A percentile compares a stretch with the other conserved stretches of the same genome.
Conservation (phyloP, 2,888 invertebrate species). For the Cheilosia grossa region DNA sequence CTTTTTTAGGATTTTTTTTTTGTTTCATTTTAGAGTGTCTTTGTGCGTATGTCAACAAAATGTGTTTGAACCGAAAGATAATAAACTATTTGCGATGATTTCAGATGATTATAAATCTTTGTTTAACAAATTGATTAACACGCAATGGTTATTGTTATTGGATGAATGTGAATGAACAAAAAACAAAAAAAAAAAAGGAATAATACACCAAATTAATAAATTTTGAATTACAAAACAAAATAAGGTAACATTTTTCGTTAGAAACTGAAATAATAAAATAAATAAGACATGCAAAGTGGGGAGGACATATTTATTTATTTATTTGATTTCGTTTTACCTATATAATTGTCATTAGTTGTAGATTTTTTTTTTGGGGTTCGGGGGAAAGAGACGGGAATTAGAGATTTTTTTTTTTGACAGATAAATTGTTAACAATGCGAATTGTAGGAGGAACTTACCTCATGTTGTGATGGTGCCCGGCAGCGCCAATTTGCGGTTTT, state of each 20-base stretch:
- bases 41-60: constrained; percentile 73
- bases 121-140: constrained; percentile 73
- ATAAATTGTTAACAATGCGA: not conserved
- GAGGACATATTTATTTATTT: constrained; percentile 37
- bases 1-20: constrained; percentile 35
- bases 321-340: constrained; percentile 48
- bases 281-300: constrained; percentile 56
- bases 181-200: constrained; percentile 11
- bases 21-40: constrained; percentile 76
- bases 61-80: constrained; percentile 70
- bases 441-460: constrained; percentile 85
- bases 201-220: constrained; percentile 41
- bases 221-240: constrained; percentile 53
- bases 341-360: constrained; percentile 26
- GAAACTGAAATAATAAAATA: constrained; percentile 62
- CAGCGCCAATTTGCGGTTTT: constrained; percentile 88
- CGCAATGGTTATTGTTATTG: constrained; percentile 20
- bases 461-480: constrained; percentile 89
- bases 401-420: constrained; percentile 12
- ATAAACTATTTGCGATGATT: constrained; percentile 28
- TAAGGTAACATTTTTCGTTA: constrained; percentile 72
- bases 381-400: constrained; percentile 41
- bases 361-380: constrained; percentile 13
- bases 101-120: constrained; percentile 64
- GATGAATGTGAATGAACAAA: constrained; percentile 50